These are phyloP conservation scores for Drosophila kambysellisi DNA, from an alignment of 2,888 invertebrate genomes.

Conservation along the genomic window DNA sequence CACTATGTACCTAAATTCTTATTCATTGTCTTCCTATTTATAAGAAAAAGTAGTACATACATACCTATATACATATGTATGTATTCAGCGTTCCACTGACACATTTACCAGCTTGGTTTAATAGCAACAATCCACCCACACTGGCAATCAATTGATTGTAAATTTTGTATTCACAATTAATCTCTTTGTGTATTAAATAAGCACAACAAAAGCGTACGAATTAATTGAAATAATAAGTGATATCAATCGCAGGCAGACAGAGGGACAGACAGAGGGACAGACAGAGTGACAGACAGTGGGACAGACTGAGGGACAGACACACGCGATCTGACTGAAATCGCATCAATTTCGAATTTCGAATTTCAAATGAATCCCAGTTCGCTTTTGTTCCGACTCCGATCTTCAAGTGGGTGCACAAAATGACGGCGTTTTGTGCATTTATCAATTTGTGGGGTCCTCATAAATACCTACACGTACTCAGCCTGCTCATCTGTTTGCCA, in stretches of 20 bases:
- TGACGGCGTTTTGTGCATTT: conserved; percentile 63
- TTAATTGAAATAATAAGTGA: conserved; percentile 77
- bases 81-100: conserved; percentile 50
- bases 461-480: conserved; percentile 70
- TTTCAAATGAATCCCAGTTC: conserved; percentile 22
- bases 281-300: background rate
- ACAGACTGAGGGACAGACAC: conserved; percentile 30
- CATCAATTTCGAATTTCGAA: conserved; percentile 67
- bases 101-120: conserved; percentile 63
- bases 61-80: conserved; percentile 2
- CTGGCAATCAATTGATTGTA: conserved; percentile 24
- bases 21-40: conserved; percentile 38
- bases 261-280: conserved; percentile 1
- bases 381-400: conserved; percentile 40
- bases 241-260: conserved; percentile 40
- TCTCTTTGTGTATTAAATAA: conserved; percentile 46
- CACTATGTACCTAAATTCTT: background rate
- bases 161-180: conserved; percentile 58
- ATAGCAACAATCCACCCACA: conserved; percentile 44
- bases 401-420: conserved; percentile 67
- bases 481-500: conserved; percentile 9
- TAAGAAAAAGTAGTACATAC: background rate
- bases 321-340: conserved; percentile 71
- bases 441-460: conserved; percentile 78
- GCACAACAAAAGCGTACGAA: conserved; percentile 66